A percentile compares a stretch with the other conserved stretches of the same genome.
phyloP scores from a whole-genome alignment of 2,113 vertebrate species.

The Cairina moschata region DNA sequence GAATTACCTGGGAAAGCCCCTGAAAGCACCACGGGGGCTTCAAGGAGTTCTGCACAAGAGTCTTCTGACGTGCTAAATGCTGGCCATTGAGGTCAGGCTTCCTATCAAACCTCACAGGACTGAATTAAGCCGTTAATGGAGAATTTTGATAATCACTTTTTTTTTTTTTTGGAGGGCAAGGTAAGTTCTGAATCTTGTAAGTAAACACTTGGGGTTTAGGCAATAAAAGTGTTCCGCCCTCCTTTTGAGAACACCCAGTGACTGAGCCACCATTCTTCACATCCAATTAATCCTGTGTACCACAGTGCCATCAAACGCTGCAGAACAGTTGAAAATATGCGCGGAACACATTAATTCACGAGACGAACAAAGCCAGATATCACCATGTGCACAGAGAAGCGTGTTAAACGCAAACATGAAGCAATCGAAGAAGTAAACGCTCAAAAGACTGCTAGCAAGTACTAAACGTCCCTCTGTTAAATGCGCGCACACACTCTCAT shows the following conservation, averaged over 20 bases:
- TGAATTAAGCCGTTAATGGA: neutral
- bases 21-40: neutral
- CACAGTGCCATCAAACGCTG: neutral
- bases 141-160: neutral
- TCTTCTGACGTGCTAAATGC: neutral
- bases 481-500: fast-evolving
- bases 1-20: neutral
- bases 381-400: neutral
- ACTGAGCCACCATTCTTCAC: neutral
- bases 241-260: neutral
- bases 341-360: neutral
- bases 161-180: neutral
- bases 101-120: neutral
- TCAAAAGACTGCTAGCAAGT: neutral
- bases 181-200: neutral
- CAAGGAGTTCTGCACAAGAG: neutral
- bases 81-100: neutral
- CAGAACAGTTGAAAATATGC: neutral
- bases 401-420: neutral
- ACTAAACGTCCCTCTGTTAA: neutral
- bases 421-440: neutral
- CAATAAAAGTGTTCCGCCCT: neutral
- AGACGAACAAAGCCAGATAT: neutral
- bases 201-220: neutral
- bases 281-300: neutral